phyloP scores from a whole-genome alignment of 2,797 vertebrate genomes.

The Diceros bicornis region DNA sequence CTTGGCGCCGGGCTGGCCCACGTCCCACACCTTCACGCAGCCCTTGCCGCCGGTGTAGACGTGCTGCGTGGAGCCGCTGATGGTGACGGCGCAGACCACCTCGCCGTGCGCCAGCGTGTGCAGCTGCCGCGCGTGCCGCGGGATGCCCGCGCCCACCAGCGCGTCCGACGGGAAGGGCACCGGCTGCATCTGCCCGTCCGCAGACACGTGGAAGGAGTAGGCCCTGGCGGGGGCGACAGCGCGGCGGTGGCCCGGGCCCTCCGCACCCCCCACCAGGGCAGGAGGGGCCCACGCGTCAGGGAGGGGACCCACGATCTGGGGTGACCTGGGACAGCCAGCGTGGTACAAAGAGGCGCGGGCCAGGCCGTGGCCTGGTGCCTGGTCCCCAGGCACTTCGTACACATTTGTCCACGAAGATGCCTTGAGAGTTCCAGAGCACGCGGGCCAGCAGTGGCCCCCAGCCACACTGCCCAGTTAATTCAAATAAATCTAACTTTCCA shows the following conservation, averaged over 20 bases:
- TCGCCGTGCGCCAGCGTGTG: conserved; percentile 92
- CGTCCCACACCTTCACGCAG: conserved; percentile 95
- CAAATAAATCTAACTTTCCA: background rate
- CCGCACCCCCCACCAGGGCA: background rate
- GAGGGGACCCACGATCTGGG: background rate
- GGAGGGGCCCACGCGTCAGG: background rate
- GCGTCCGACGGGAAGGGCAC: conserved; percentile 92
- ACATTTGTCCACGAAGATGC: accelerated
- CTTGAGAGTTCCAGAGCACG: background rate
- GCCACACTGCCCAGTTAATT: background rate
- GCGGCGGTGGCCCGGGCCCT: too few species aligned
- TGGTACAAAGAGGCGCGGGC: background rate
- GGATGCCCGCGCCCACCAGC: conserved; percentile 91
- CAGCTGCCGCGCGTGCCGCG: conserved; percentile 91
- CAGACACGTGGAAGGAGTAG: conserved; percentile 92
- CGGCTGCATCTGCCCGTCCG: conserved; percentile 91
- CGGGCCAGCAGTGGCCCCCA: background rate
- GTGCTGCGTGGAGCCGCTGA: conserved; percentile 91
- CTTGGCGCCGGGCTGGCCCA: conserved; percentile 92
- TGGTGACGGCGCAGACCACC: conserved; percentile 93
- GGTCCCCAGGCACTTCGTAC: background rate
- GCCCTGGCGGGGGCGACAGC: conserved; percentile 81
- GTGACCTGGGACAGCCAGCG: background rate
- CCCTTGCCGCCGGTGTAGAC: conserved; percentile 94
- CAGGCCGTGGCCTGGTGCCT: accelerated